Percentiles rank a stretch among this genome's conserved stretches.
phyloP scores from a whole-genome alignment of 2,113 vertebrate genomes.

The Pholis gunnellus region DNA sequence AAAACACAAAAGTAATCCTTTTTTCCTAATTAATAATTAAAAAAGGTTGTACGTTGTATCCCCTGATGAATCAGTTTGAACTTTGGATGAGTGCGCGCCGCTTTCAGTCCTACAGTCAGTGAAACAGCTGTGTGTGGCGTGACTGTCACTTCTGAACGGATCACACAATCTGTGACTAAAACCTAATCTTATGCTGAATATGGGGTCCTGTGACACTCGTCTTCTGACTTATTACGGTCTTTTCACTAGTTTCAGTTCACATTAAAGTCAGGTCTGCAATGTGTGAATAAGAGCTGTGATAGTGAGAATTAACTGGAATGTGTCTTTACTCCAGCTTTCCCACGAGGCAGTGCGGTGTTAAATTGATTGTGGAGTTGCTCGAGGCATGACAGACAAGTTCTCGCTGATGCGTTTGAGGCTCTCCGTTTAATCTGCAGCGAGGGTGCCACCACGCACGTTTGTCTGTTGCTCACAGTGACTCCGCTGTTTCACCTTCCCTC shows the following conservation, averaged over 20 bases:
- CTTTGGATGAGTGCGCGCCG: background rate
- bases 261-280: background rate
- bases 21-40: background rate
- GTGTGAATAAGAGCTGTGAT: slow-evolving; percentile 1
- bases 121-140: slow-evolving; percentile 3
- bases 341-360: slow-evolving; percentile 12
- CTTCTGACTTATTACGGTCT: background rate
- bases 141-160: background rate
- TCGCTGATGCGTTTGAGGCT: slow-evolving; percentile 24
- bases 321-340: slow-evolving; percentile 33
- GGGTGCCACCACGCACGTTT: background rate
- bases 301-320: slow-evolving; percentile 10
- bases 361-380: slow-evolving; percentile 39
- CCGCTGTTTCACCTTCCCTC: slow-evolving; percentile 34
- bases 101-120: background rate
- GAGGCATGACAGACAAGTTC: slow-evolving; percentile 29
- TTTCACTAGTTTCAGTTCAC: background rate
- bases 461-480: slow-evolving; percentile 33
- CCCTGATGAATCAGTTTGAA: background rate
- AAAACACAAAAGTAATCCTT: background rate
- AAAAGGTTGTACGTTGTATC: background rate
- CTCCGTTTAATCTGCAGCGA: slow-evolving; percentile 3
- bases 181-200: background rate
- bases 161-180: slow-evolving; percentile 8
- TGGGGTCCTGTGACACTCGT: slow-evolving; percentile 16